phyloP scores from a whole-genome alignment of 64 coral and sea anemone species.

The Catalaphyllia jardinei region DNA sequence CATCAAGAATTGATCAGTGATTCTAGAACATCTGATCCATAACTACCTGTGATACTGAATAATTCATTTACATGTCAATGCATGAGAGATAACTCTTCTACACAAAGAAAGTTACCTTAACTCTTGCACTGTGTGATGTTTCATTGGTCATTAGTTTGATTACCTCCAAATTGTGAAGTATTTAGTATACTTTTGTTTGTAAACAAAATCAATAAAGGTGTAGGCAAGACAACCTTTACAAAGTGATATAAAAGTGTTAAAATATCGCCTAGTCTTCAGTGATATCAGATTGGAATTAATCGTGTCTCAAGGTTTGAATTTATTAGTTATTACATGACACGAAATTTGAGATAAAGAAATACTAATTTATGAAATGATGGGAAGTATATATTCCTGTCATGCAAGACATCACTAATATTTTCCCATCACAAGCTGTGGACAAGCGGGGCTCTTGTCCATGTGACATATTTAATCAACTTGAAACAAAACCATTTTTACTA shows the following conservation, averaged over 20 bases:
- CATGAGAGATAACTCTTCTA: neutral
- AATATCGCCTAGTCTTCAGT: neutral
- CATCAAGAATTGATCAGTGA: neutral
- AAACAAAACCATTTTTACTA: neutral
- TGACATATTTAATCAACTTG: neutral
- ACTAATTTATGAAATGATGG: neutral
- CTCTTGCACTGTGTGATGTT: neutral
- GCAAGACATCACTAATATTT: neutral
- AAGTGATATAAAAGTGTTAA: neutral
- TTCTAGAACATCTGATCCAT: neutral
- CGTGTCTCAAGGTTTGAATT: neutral
- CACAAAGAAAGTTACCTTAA: conserved; percentile 11
- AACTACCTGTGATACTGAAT: neutral
- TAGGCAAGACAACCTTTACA: neutral
- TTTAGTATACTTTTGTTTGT: neutral
- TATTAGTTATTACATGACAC: neutral
- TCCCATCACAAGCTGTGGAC: neutral
- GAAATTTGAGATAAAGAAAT: neutral
- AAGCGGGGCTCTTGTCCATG: neutral
- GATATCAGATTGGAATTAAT: conserved; percentile 1
- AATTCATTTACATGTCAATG: neutral
- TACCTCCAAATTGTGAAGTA: neutral
- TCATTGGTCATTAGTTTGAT: neutral
- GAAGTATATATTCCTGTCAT: neutral
- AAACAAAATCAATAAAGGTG: neutral